Conservation (phyloP, 1,140 invertebrate genomes). For the Pogonomyrmex barbatus region DNA sequence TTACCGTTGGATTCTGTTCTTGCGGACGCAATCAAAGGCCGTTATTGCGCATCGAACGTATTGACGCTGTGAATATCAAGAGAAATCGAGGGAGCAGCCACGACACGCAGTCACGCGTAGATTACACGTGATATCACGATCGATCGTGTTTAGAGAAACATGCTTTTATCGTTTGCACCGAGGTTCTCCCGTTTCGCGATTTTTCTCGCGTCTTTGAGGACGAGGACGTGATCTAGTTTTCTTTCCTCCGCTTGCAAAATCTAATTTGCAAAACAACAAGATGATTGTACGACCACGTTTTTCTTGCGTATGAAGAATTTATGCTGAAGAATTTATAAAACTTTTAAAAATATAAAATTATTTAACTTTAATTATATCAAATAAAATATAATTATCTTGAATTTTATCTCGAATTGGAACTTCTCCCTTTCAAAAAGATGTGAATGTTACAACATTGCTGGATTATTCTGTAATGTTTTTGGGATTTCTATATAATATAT, state of each 20-base stretch:
- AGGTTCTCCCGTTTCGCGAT: background rate
- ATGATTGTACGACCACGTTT: background rate
- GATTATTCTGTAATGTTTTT: background rate
- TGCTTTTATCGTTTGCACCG: background rate
- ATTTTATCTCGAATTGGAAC: background rate
- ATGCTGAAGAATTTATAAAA: background rate
- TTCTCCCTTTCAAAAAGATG: background rate
- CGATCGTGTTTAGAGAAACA: slow-evolving; percentile 27
- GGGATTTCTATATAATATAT: no score
- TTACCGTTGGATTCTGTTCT: background rate
- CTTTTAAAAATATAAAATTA: background rate
- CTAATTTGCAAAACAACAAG: background rate
- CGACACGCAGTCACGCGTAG: slow-evolving; percentile 45
- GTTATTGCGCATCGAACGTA: background rate
- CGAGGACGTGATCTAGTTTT: slow-evolving; percentile 29
- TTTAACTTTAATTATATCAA: background rate
- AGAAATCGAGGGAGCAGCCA: slow-evolving; percentile 37
- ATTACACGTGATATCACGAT: slow-evolving; percentile 55
- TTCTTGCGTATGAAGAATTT: background rate
- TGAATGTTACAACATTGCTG: background rate
- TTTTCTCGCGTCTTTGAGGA: background rate
- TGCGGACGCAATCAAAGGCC: background rate
- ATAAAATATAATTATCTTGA: background rate
- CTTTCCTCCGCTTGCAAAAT: background rate
- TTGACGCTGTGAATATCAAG: background rate